A percentile compares a stretch with the other conserved stretches of the same genome.
These are phyloP conservation scores for Hypena proboscidalis DNA, from an alignment of 2,888 invertebrate species.

Conservation along the genomic window DNA sequence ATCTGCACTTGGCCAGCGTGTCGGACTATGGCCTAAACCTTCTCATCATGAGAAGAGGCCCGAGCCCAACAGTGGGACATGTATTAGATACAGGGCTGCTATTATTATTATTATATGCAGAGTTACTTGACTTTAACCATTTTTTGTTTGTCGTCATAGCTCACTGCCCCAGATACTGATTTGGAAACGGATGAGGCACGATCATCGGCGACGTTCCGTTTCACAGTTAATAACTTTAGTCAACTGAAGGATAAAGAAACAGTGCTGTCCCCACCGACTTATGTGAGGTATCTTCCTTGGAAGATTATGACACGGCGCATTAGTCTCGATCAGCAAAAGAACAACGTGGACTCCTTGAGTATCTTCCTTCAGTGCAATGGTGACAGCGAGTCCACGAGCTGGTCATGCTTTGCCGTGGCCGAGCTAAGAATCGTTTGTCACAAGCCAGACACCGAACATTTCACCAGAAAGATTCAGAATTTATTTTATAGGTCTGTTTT, in stretches of 20 bases:
- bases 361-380: conserved; percentile 98
- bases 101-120: too few relatives aligned
- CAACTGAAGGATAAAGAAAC: conserved; percentile 94
- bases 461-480: conserved; percentile 97
- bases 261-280: conserved; percentile 95
- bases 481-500: conserved; percentile 95
- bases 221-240: conserved; percentile 94
- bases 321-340: conserved; percentile 91
- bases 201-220: conserved; percentile 96
- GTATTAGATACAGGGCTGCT: too few relatives aligned
- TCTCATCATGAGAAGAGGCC: too few relatives aligned
- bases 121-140: too few relatives aligned
- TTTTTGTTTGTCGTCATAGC: conserved; percentile 55
- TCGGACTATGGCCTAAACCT: too few relatives aligned
- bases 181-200: conserved; percentile 94
- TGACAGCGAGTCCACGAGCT: conserved; percentile 98
- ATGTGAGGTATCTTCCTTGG: conserved; percentile 98
- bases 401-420: conserved; percentile 99
- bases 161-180: conserved; percentile 81
- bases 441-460: conserved; percentile 94
- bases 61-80: too few relatives aligned
- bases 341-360: conserved; percentile 90
- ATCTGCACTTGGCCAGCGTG: too few relatives aligned
- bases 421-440: conserved; percentile 96
- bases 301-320: conserved; percentile 98